Percentiles rank a stretch among this genome's conserved stretches.
These are phyloP conservation scores for Aix galericulata DNA, from an alignment of 2,113 vertebrate species.

Conservation along the genomic window DNA sequence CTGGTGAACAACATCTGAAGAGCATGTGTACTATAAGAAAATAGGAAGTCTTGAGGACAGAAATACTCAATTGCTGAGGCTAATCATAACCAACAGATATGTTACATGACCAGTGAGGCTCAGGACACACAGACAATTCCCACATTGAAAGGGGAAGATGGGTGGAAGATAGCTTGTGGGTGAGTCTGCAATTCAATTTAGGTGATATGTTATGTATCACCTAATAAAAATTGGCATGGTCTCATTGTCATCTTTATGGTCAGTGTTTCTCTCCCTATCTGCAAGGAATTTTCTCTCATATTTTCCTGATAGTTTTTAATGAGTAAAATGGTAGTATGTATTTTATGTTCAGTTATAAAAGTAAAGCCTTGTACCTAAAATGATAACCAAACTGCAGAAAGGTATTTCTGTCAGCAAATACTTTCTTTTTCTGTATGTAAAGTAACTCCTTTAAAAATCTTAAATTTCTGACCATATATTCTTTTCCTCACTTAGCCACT, in stretches of 20 bases:
- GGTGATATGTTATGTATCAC: background rate
- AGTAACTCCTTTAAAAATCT: background rate
- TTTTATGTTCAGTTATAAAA: background rate
- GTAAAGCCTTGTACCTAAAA: background rate
- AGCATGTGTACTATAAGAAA: background rate
- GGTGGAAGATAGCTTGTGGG: background rate
- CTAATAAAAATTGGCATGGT: background rate
- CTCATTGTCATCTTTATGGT: background rate
- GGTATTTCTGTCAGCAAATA: background rate
- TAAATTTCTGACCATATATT: background rate
- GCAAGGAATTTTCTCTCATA: background rate
- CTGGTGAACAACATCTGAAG: background rate
- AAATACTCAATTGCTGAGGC: background rate
- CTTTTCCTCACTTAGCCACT: background rate
- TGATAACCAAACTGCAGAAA: background rate
- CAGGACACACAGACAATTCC: background rate
- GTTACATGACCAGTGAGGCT: background rate
- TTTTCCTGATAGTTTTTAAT: background rate
- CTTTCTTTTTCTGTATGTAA: background rate
- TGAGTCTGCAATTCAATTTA: background rate
- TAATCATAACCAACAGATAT: accelerated
- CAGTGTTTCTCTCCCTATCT: background rate
- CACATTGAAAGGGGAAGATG: background rate
- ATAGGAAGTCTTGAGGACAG: background rate
- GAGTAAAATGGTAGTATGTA: background rate